phyloP scores from a whole-genome alignment of 2,888 invertebrate species.

The Drosophila quasianomalipes region DNA sequence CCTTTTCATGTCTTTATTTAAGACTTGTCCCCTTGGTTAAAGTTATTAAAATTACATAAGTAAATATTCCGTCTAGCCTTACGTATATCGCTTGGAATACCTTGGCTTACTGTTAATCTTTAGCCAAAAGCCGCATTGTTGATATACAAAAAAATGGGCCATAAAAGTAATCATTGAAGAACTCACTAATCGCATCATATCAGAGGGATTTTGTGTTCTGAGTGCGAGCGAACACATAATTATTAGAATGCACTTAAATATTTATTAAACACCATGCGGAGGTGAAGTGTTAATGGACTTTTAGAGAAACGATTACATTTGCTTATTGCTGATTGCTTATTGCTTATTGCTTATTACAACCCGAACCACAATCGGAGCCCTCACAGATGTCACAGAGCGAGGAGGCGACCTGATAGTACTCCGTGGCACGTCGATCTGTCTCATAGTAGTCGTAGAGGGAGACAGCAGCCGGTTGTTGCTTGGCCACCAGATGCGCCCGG shows the following conservation, averaged over 20 bases:
- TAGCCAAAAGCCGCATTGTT: not conserved
- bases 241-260: conserved; percentile 11
- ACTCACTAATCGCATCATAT: conserved; percentile 5
- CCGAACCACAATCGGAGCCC: conserved; percentile 86
- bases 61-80: not conserved
- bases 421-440: conserved; percentile 86
- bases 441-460: conserved; percentile 96
- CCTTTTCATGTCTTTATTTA: not conserved
- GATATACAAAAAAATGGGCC: not conserved
- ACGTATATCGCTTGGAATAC: conserved; percentile 19
- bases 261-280: conserved; percentile 21
- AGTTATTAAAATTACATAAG: not conserved
- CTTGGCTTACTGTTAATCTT: not conserved
- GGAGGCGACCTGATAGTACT: conserved; percentile 85
- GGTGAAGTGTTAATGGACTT: not conserved
- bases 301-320: conserved; percentile 1
- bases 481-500: conserved; percentile 93
- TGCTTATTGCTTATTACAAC: conserved; percentile 67
- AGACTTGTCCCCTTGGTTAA: conserved; percentile 4
- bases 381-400: conserved; percentile 94
- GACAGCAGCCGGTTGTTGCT: conserved; percentile 94
- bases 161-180: conserved; percentile 23
- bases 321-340: conserved; percentile 50
- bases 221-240: not conserved
- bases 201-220: not conserved